Percentiles rank a stretch among this genome's conserved stretches.
Conservation (phyloP, 2,888 invertebrate genomes). For the Lithophane semibrunnea region DNA sequence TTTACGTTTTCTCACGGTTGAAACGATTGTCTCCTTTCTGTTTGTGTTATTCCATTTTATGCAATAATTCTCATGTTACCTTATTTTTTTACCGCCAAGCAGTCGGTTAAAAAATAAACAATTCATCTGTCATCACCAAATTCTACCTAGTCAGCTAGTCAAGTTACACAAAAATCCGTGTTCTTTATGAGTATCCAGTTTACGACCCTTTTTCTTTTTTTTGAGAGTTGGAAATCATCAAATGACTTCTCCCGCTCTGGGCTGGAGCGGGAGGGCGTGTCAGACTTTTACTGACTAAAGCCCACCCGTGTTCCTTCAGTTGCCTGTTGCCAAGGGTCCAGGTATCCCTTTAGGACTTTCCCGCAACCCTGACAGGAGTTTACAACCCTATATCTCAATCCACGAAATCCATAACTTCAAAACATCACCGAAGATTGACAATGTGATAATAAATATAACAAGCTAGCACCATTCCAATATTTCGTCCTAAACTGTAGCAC, state of each 20-base stretch:
- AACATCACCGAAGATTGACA: background rate
- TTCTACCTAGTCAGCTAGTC: background rate
- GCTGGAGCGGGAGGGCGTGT: no score
- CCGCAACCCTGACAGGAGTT: background rate
- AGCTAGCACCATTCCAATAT: constrained; percentile 1
- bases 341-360: no score
- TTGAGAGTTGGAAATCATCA: no score
- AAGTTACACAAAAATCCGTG: background rate
- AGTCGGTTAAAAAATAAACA: no score
- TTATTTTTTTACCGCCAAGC: constrained; percentile 37
- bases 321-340: no score
- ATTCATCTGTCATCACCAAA: background rate
- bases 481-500: constrained; percentile 51
- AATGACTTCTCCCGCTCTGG: no score
- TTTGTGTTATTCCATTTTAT: constrained; percentile 58
- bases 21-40: constrained; percentile 58
- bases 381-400: background rate
- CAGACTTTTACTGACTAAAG: no score
- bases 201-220: background rate
- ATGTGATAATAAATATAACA: background rate
- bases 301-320: no score
- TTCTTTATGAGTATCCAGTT: background rate
- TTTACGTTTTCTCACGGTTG: constrained; percentile 42
- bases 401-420: background rate
- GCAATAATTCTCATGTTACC: constrained; percentile 55